Evolutionary conservation across 2,113 vertebrate genomes (phyloP).

Genomic region (Emydura subglobosa): DNA sequence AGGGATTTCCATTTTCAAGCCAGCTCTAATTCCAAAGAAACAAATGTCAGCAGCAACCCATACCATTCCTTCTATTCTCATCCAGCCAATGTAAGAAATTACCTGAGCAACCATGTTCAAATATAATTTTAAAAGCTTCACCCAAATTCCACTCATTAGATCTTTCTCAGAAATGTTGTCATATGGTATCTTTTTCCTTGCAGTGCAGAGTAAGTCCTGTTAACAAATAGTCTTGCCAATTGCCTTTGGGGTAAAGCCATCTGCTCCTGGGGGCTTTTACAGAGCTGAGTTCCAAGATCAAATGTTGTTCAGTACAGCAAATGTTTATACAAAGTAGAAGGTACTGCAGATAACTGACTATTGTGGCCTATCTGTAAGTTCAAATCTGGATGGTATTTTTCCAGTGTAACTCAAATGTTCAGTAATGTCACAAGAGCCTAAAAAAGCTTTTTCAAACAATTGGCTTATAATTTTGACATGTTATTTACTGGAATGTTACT

Average conservation of each 20-base stretch:
- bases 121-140: neutral
- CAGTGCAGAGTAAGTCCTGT: conserved; percentile 12
- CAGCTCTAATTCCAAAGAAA: neutral
- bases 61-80: neutral
- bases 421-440: neutral
- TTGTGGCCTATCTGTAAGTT: neutral
- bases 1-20: neutral
- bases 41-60: neutral
- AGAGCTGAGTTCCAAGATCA: conserved; percentile 59
- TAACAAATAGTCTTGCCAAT: conserved; percentile 16
- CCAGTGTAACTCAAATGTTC: neutral
- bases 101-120: neutral
- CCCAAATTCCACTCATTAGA: neutral
- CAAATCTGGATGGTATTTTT: conserved; percentile 11
- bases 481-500: neutral
- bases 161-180: neutral
- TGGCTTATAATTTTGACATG: neutral
- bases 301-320: conserved; percentile 62
- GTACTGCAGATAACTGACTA: neutral
- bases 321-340: neutral
- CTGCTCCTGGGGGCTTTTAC: conserved; percentile 65
- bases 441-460: neutral
- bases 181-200: neutral
- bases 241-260: conserved; percentile 63
- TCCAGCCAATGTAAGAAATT: neutral